Base-by-base conservation (phyloP, 2,888 invertebrate species). In the Sympetrum striolatum region DNA sequence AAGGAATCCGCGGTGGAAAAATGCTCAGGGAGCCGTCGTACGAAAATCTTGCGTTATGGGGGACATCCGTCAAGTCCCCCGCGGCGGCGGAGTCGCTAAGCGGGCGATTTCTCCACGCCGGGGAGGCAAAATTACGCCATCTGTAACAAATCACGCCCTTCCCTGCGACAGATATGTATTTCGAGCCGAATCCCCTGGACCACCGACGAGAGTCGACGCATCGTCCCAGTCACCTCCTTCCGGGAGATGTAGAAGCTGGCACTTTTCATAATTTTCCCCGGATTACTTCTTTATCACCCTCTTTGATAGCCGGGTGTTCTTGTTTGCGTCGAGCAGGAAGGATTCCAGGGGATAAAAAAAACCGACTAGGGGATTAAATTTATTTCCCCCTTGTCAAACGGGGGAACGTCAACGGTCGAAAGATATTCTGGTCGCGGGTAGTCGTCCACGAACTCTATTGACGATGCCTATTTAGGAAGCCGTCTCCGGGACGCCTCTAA, bases 381-480 rank as follows among this genome's bases (percentile, higher is more conserved):
- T 81, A 58, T 60, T 22, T 15, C 58, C 60, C 58, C 35, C 86
- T 60, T 64, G 60, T 64, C 86, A 86, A 86, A 60, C 60, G 86
- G 86, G 37, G 64, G 8, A 86, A 60, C 37, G 60, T 60, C 35
- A 64, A 60, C 60, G 60, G 86, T 35, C 58, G 37, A 86, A 37
- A 60, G 86, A 86, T 86, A 86, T 86, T 86, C 86, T 86, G 58
- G 86, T 86, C 86, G 22, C n/a, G 58, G 53, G 53, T 58, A 82
- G 82, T 82, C 82, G 82, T 58, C 22, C 58, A 86, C 22, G 86
- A 86, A 64, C 37, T 37, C 86, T 86, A 60, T 86, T 86, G 86
- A 86, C 86, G 86, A 86, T 64, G 86, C 86, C 86, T 86, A 86
- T 86, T 86, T 86, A 86, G 86, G 86, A 86, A 86, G 86, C 86